phyloP scores from a whole-genome alignment of 2,888 invertebrate species.

The Coremacera marginata region DNA sequence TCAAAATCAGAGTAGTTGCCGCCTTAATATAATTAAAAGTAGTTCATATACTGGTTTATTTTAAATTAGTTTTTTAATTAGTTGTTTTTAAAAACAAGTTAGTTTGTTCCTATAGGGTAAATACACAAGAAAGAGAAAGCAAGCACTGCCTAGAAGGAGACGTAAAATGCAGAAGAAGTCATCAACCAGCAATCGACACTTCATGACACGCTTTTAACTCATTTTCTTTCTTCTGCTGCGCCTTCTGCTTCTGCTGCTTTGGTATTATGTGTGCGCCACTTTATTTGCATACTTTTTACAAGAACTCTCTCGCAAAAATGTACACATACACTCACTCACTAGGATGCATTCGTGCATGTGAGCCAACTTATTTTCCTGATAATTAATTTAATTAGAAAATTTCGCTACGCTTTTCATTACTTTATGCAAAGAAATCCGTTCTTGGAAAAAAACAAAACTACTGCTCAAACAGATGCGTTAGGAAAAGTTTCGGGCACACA shows the following conservation, averaged over 20 bases:
- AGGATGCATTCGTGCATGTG: conserved; percentile 23
- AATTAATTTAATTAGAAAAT: conserved; percentile 48
- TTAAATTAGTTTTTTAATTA: too few species aligned
- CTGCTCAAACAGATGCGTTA: background rate
- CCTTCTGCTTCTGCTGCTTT: background rate
- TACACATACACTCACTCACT: background rate
- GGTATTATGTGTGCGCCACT: conserved; percentile 4
- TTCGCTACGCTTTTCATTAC: conserved; percentile 40
- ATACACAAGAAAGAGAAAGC: background rate
- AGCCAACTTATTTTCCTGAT: conserved; percentile 46
- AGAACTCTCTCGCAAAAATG: background rate
- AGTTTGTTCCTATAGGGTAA: too few species aligned
- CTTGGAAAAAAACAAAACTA: conserved; percentile 1
- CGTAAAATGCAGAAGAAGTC: conserved; percentile 7
- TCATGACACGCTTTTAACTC: conserved; percentile 42
- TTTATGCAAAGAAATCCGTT: background rate
- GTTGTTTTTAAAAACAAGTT: too few species aligned
- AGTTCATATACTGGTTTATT: too few species aligned
- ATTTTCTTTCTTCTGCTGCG: conserved; percentile 34
- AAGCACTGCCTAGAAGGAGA: background rate
- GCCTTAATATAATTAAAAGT: too few species aligned
- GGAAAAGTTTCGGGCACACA: too few species aligned
- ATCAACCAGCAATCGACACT: conserved; percentile 39
- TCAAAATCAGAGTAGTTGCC: too few species aligned
- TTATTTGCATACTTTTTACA: conserved; percentile 15